Evolutionary conservation across 2,888 invertebrate species (phyloP).

Genomic region (Ephialtes manifestator): DNA sequence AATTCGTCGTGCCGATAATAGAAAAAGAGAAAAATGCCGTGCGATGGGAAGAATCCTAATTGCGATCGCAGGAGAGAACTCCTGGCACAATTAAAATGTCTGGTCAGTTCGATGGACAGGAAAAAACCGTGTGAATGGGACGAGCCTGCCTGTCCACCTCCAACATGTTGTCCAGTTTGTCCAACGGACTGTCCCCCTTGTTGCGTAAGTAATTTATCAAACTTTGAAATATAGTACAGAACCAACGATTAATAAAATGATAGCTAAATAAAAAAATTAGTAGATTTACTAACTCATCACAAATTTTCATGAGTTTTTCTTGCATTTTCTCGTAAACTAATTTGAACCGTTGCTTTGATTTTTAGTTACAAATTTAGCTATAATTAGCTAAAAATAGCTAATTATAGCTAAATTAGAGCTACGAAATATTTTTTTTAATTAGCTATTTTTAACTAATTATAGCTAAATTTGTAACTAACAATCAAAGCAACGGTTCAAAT

Average conservation of each 20-base stretch:
- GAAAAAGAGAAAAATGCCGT: conserved; percentile 78
- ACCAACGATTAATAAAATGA: neutral
- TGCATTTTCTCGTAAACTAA: neutral
- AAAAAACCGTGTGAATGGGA: conserved; percentile 85
- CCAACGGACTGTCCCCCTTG: conserved; percentile 70
- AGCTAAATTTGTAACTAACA: neutral
- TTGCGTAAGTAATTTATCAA: conserved; percentile 73
- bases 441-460: too few relatives aligned
- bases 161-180: conserved; percentile 73
- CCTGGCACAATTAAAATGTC: conserved; percentile 81
- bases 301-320: too few relatives aligned
- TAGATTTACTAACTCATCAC: too few relatives aligned
- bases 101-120: conserved; percentile 82
- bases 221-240: neutral
- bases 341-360: neutral
- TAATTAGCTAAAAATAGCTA: too few relatives aligned
- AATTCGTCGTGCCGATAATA: conserved; percentile 57
- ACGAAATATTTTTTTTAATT: too few relatives aligned
- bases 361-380: neutral
- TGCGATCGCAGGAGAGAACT: conserved; percentile 81
- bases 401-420: too few relatives aligned
- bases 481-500: neutral
- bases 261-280: neutral
- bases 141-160: conserved; percentile 77
- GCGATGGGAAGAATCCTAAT: conserved; percentile 82